Evolutionary conservation across 2,113 vertebrate species (phyloP).

Genomic region (Hiodon tergisus): DNA sequence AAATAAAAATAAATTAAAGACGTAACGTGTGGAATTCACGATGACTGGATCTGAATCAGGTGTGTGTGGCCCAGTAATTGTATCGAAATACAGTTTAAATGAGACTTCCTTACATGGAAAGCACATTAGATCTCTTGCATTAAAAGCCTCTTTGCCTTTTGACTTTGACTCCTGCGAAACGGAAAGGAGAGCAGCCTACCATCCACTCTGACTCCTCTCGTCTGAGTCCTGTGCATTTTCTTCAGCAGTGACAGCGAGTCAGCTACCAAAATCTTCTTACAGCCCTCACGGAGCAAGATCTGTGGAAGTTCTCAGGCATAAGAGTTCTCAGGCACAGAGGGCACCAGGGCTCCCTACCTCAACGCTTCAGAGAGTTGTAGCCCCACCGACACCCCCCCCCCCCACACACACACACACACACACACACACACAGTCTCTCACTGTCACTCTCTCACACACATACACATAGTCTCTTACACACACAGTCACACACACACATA

Average conservation of each 20-base stretch:
- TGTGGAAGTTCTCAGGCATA: conserved; percentile 37
- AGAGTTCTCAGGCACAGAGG: background rate
- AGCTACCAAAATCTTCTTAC: conserved; percentile 95
- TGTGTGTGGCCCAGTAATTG: no score
- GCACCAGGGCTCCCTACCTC: no score
- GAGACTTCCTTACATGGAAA: no score
- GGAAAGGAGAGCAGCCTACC: conserved; percentile 56
- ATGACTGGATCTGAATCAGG: no score
- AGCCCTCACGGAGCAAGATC: conserved; percentile 92
- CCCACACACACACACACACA: no score
- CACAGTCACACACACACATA: background rate
- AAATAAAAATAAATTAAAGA: background rate
- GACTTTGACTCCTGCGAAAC: background rate
- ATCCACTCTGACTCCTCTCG: conserved; percentile 82
- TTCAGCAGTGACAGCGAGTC: conserved; percentile 89
- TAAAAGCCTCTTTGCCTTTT: no score
- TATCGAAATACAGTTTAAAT: no score
- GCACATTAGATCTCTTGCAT: no score
- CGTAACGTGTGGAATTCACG: background rate
- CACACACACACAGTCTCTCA: no score
- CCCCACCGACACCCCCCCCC: no score
- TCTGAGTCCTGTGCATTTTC: conserved; percentile 95
- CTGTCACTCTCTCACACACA: no score
- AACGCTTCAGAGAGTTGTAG: no score
- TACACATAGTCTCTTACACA: background rate